These are phyloP conservation scores for Enhydra lutris DNA, from an alignment of 2,113 vertebrate species.

Conservation along the genomic window DNA sequence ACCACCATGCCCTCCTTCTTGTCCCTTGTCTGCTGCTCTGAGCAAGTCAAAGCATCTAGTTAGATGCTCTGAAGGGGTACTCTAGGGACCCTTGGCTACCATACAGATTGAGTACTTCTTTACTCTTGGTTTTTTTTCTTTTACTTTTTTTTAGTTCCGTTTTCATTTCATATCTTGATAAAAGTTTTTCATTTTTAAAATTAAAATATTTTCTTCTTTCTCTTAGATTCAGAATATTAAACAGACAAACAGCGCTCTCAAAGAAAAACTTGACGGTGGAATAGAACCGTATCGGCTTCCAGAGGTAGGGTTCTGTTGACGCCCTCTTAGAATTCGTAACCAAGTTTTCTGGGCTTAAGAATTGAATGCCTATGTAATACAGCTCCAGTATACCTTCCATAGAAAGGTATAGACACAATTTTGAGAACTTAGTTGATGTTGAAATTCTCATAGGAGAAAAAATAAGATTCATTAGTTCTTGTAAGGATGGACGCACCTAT, in stretches of 20 bases:
- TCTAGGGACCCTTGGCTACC: accelerated
- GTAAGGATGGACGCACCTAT: accelerated
- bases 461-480: neutral
- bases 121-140: neutral
- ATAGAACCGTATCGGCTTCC: slow-evolving; percentile 90
- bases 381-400: neutral
- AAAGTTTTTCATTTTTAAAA: slow-evolving; percentile 36
- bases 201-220: slow-evolving; percentile 31
- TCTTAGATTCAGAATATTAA: slow-evolving; percentile 96
- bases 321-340: neutral
- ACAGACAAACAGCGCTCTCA: slow-evolving; percentile 93
- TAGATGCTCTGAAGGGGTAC: too few relatives aligned
- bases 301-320: slow-evolving; percentile 85
- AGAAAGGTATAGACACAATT: neutral
- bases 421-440: neutral
- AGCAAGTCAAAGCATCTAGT: neutral
- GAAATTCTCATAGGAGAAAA: neutral
- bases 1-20: too few relatives aligned
- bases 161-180: neutral
- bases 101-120: neutral
- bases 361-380: neutral
- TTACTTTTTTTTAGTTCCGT: neutral
- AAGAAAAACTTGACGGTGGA: slow-evolving; percentile 92
- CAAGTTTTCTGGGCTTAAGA: neutral
- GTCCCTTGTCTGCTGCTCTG: neutral